These are phyloP conservation scores for Aleadryas rufinucha DNA, from an alignment of 2,113 vertebrate genomes.

Conservation along the genomic window DNA sequence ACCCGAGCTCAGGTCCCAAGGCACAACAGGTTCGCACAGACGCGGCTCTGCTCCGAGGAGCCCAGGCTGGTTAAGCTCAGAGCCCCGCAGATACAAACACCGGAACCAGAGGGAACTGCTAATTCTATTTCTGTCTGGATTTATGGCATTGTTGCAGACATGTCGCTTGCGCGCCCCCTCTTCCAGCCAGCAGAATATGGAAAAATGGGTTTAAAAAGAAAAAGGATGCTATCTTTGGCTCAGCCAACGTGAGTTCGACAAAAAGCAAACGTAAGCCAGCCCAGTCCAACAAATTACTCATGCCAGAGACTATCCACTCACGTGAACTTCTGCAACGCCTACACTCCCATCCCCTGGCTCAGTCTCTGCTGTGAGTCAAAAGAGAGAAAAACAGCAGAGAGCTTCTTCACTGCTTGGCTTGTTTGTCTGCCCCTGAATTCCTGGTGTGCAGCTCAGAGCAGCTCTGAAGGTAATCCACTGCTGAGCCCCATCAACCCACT, in stretches of 20 bases:
- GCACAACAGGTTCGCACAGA: neutral
- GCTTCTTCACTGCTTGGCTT: neutral
- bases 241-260: neutral
- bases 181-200: constrained; percentile 12
- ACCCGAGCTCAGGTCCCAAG: neutral
- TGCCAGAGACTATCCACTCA: constrained; percentile 24
- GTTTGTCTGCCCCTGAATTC: neutral
- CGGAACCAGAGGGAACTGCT: constrained; percentile 14
- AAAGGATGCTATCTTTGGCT: constrained; percentile 42
- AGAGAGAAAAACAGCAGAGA: constrained; percentile 5
- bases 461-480: neutral
- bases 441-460: constrained; percentile 2
- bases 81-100: neutral
- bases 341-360: neutral
- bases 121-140: constrained; percentile 40
- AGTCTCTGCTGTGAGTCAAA: neutral
- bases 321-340: constrained; percentile 29
- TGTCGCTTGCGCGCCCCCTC: neutral
- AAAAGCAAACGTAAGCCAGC: constrained; percentile 5
- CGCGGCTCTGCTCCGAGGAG: neutral
- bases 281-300: constrained; percentile 29
- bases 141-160: constrained; percentile 15
- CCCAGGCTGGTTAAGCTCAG: neutral
- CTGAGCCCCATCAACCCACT: neutral
- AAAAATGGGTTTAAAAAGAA: constrained; percentile 32